These are phyloP conservation scores for Pinctada fucata DNA, from an alignment of 2,888 invertebrate genomes.

Conservation along the genomic window DNA sequence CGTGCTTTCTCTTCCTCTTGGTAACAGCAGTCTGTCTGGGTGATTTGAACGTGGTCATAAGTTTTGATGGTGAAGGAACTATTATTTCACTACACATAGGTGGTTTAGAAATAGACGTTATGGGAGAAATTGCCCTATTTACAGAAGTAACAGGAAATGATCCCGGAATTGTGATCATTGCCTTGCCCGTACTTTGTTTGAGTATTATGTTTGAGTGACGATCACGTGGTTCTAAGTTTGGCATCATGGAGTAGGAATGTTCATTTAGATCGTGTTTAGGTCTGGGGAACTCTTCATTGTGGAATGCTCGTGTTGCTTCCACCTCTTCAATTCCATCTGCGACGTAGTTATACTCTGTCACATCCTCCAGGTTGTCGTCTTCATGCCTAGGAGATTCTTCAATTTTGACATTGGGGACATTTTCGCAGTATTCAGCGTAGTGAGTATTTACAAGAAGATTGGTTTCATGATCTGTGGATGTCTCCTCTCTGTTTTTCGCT, in stretches of 20 bases:
- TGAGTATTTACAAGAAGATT: neutral
- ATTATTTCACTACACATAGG: neutral
- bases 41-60: neutral
- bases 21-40: too few species aligned
- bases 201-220: too few species aligned
- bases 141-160: neutral
- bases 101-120: neutral
- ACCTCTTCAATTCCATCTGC: neutral
- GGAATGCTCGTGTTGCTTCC: neutral
- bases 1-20: neutral
- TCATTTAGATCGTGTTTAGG: neutral
- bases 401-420: neutral
- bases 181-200: too few species aligned
- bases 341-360: neutral
- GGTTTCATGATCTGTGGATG: neutral
- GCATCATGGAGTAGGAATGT: neutral
- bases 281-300: neutral
- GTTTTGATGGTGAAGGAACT: neutral
- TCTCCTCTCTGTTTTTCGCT: neutral
- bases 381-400: neutral
- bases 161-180: neutral
- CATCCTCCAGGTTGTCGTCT: neutral
- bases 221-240: too few species aligned
- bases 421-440: neutral
- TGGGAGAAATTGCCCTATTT: neutral